These are phyloP conservation scores for Lymantria monacha DNA, from an alignment of 2,888 invertebrate genomes.

Conservation along the genomic window DNA sequence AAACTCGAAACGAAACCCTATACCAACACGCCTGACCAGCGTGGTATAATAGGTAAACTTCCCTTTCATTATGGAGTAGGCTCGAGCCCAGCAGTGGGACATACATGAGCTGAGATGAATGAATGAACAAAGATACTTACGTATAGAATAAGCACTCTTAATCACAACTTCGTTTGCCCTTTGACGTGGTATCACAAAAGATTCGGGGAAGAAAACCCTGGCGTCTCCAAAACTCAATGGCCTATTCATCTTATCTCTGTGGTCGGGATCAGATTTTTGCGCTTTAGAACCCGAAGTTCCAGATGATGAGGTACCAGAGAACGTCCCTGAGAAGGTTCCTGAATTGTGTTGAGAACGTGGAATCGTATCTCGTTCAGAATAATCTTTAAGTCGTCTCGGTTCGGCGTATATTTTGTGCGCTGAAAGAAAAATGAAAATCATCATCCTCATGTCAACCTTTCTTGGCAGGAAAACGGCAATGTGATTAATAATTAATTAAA, in stretches of 20 bases:
- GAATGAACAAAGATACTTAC: conserved; percentile 56
- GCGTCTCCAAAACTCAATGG: conserved; percentile 72
- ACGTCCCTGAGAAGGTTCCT: conserved; percentile 70
- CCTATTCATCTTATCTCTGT: conserved; percentile 54
- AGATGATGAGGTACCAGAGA: conserved; percentile 73
- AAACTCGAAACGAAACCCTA: too few species aligned
- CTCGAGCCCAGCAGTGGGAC: too few species aligned
- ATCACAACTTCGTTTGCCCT: conserved; percentile 63
- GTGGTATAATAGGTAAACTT: too few species aligned
- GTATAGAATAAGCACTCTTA: conserved; percentile 66
- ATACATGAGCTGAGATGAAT: too few species aligned
- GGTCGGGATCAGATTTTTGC: conserved; percentile 55
- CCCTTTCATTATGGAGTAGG: too few species aligned
- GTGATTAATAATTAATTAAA: too few species aligned
- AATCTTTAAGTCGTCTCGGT: conserved; percentile 61
- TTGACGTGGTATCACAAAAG: conserved; percentile 73
- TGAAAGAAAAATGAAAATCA: not conserved
- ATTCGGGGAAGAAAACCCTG: conserved; percentile 77
- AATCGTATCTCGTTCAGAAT: conserved; percentile 55
- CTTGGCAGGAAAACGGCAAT: not conserved
- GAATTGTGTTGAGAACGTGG: conserved; percentile 66
- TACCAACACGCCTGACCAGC: too few species aligned
- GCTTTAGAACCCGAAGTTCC: conserved; percentile 75
- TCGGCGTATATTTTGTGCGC: conserved; percentile 72
- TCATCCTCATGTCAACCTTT: not conserved